phyloP scores from a whole-genome alignment of 1,140 invertebrate species.

The Micrasema minimum region DNA sequence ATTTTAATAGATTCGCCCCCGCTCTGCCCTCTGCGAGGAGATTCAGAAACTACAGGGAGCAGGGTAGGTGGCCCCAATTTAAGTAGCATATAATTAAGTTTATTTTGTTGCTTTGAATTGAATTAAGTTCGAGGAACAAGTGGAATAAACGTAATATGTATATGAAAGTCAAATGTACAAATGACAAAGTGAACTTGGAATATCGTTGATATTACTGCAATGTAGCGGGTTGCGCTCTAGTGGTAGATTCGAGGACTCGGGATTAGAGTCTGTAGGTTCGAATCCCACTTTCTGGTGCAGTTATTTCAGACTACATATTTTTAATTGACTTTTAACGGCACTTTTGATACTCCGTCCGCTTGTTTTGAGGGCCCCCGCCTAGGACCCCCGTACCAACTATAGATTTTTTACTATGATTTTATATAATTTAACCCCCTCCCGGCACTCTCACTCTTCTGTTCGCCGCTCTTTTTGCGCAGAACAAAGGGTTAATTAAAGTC shows the following conservation, averaged over 20 bases:
- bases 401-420: constrained; percentile 49
- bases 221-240: no score
- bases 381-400: no score
- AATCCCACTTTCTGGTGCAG: no score
- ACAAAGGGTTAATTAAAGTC: constrained; percentile 54
- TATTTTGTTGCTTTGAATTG: constrained; percentile 53
- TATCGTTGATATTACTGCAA: no score
- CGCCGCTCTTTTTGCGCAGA: constrained; percentile 45
- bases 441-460: constrained; percentile 37
- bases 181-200: no score
- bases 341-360: no score
- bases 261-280: no score
- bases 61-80: constrained; percentile 46
- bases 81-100: constrained; percentile 55
- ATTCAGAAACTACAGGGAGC: background rate
- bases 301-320: no score
- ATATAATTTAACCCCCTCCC: constrained; percentile 43
- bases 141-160: constrained; percentile 29
- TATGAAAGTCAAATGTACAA: no score
- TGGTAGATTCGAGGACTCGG: no score
- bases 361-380: no score
- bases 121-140: constrained; percentile 49
- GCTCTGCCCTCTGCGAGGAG: constrained; percentile 1
- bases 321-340: no score
- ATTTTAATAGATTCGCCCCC: constrained; percentile 36